These are phyloP conservation scores for Crotalus tigris DNA, from an alignment of 2,113 vertebrate species.

Conservation along the genomic window DNA sequence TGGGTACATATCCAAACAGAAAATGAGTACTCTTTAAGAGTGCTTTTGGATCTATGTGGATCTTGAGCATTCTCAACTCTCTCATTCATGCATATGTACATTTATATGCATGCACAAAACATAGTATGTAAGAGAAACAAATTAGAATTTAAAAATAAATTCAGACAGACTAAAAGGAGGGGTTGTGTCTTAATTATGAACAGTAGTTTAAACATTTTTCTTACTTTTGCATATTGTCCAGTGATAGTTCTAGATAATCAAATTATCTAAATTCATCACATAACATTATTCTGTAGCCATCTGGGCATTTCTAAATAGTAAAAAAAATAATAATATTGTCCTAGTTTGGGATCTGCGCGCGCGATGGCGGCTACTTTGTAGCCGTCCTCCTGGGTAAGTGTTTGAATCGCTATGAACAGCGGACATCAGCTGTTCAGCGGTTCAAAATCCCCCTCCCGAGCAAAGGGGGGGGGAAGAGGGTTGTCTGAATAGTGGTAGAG, in stretches of 20 bases:
- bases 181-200: slow-evolving; percentile 6
- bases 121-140: not conserved
- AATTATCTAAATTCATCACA: slow-evolving; percentile 36
- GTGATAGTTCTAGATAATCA: slow-evolving; percentile 54
- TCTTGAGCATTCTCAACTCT: not conserved
- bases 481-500: too few relatives aligned
- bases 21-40: not conserved
- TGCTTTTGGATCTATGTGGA: not conserved
- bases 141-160: not conserved
- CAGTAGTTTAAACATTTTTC: slow-evolving; percentile 12
- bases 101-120: not conserved
- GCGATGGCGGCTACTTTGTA: too few relatives aligned
- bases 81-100: not conserved
- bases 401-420: too few relatives aligned
- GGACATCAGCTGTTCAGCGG: too few relatives aligned
- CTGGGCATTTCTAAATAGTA: slow-evolving; percentile 47
- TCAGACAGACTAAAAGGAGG: too few relatives aligned
- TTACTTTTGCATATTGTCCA: slow-evolving; percentile 47
- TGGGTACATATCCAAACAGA: not conserved
- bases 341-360: slow-evolving; percentile 10
- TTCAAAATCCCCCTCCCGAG: too few relatives aligned
- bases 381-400: too few relatives aligned
- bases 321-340: not conserved
- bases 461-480: too few relatives aligned
- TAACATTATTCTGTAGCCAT: slow-evolving; percentile 47